Evolutionary conservation across 2,888 invertebrate genomes (phyloP).

Genomic region (Agrochola macilenta): DNA sequence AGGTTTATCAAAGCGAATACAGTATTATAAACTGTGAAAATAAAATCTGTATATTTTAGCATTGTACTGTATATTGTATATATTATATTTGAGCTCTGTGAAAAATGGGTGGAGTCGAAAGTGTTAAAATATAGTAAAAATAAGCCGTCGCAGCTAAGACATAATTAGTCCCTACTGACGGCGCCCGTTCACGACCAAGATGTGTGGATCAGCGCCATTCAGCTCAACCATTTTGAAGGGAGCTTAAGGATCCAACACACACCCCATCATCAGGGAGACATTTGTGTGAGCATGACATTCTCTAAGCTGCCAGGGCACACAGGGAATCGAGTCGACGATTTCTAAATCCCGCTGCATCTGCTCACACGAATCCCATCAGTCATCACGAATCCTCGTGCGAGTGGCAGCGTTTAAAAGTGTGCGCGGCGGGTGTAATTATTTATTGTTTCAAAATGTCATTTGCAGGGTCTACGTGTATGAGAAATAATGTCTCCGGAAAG

Average conservation of each 20-base stretch:
- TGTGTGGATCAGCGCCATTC: background rate
- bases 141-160: background rate
- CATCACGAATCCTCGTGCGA: background rate
- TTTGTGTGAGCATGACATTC: background rate
- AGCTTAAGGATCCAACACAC: no score
- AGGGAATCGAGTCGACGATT: background rate
- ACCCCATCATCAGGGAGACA: background rate
- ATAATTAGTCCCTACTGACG: background rate
- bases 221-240: background rate
- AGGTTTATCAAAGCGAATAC: no score
- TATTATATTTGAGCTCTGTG: no score
- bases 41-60: no score
- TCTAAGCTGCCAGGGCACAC: background rate
- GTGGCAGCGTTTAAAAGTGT: background rate
- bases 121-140: background rate
- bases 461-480: conserved; percentile 28
- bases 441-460: background rate
- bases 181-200: background rate
- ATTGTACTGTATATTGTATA: no score
- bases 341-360: background rate
- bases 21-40: no score
- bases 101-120: no score
- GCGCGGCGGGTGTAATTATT: background rate
- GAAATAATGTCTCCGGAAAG: conserved; percentile 18
- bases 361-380: background rate